Evolutionary conservation across 2,113 vertebrate species (phyloP), one percentile per base, ranked within the genome.

Genomic region (Notechis scutatus): DNA sequence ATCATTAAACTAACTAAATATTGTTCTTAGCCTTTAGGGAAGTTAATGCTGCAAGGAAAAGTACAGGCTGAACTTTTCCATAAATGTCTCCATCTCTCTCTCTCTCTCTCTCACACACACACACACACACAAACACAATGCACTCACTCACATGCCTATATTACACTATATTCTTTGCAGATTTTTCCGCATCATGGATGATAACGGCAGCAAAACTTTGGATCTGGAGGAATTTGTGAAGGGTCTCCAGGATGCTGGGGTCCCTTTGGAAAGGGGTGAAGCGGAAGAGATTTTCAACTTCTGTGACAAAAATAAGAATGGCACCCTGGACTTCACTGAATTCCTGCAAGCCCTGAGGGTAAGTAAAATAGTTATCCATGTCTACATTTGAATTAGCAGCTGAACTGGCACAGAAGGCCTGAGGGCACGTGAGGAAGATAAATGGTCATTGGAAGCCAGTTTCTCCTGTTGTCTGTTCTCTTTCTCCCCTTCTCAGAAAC

Each of bases 271-370:
- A 1, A 52, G n/a, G 9, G 95, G 92, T 0, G 97, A 98, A 89
- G 95, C 87, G 0, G 93, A 96, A 85, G 94, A 94, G 0, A 59
- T 98, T 47, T 98, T 98, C 87, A 69, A 54, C 34, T 86, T 88
- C 23, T 96, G 97, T 89, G 98, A 98, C 92, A 97, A 95, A 0
- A 97, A 98, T 0, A 92, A 95, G 91, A 97, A 95, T 0, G 97
- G 97, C 12, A 95, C 93, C 0, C 92, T 98, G 52, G 97, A 98
- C 94, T 97, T 98, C 89, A 94, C 96, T 1, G 98, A 98, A 93
- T 98, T 98, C 93, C 95, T 98, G 87, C 93, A 94, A 87, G 97
- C 96, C 0, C 89, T 98, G 55, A 92, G 97, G 96, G 98, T 98
- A 57, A 97, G 96, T 1, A 26, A n/a, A 39, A 3, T 3, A 42